Conservation (phyloP, 2,888 invertebrate genomes). For the Andrena bicolor region DNA sequence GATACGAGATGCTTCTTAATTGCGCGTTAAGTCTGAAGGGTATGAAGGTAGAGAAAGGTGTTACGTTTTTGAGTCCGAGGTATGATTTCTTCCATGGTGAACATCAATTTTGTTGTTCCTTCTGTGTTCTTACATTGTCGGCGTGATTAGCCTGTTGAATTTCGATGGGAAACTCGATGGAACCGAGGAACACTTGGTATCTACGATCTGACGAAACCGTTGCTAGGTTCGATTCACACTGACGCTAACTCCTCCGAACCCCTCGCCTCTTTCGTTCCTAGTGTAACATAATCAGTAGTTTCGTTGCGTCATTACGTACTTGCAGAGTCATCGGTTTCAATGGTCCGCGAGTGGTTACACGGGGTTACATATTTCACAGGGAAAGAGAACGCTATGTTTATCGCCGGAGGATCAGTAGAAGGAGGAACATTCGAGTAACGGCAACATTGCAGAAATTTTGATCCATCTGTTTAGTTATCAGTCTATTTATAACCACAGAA, state of each 20-base stretch:
- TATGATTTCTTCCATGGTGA: no score
- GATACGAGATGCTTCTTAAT: no score
- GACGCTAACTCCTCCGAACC: not conserved
- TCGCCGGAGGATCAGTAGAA: not conserved
- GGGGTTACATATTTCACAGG: not conserved
- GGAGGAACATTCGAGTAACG: no score
- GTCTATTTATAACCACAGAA: conserved; percentile 28
- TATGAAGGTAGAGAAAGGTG: no score
- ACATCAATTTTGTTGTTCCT: no score
- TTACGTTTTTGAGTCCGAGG: no score
- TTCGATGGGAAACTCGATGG: not conserved
- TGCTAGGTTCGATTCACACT: not conserved
- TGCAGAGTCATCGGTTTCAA: conserved; percentile 3
- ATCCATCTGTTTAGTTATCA: conserved; percentile 25
- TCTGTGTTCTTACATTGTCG: no score
- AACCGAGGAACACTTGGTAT: not conserved
- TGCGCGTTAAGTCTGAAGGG: no score
- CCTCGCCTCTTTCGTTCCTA: not conserved
- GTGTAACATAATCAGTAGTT: not conserved
- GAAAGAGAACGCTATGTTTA: not conserved
- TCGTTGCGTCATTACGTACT: not conserved
- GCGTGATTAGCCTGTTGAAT: no score
- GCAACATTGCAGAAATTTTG: conserved; percentile 1
- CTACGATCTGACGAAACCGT: not conserved
- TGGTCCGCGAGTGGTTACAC: not conserved